Conservation (phyloP, 2,888 invertebrate species). For the Linyphia triangularis region DNA sequence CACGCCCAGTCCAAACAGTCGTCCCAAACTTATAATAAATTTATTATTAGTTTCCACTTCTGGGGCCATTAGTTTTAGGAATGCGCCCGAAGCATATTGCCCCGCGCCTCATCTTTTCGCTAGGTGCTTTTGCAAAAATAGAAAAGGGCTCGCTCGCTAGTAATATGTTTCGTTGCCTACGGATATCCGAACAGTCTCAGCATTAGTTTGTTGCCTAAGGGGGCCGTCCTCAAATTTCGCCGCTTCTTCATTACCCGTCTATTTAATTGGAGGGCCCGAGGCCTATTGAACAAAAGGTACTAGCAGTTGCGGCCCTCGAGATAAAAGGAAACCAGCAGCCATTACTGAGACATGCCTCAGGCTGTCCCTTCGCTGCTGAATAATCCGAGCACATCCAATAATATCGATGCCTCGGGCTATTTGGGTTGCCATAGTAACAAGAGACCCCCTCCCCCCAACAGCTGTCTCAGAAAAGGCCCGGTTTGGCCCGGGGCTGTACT, state of each 20-base stretch:
- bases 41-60: conserved; percentile 72
- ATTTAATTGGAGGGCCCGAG: conserved; percentile 65
- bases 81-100: conserved; percentile 61
- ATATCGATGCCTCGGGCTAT: conserved; percentile 69
- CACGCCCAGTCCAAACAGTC: conserved; percentile 61
- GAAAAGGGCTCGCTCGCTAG: conserved; percentile 58
- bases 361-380: conserved; percentile 57
- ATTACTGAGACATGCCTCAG: conserved; percentile 60
- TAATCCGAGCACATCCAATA: conserved; percentile 75
- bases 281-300: conserved; percentile 66
- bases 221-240: conserved; percentile 63
- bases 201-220: conserved; percentile 61
- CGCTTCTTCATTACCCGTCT: conserved; percentile 61
- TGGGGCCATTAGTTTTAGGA: conserved; percentile 61
- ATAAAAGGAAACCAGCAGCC: conserved; percentile 74
- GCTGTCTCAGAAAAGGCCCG: conserved; percentile 68
- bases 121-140: conserved; percentile 67
- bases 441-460: conserved; percentile 66
- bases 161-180: conserved; percentile 73
- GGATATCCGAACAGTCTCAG: conserved; percentile 73
- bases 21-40: conserved; percentile 59
- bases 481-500: conserved; percentile 60
- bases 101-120: conserved; percentile 62
- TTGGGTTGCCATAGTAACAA: conserved; percentile 70
- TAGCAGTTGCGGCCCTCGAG: conserved; percentile 70